phyloP scores from a whole-genome alignment of 2,888 invertebrate genomes.

The Microplitis manilae region DNA sequence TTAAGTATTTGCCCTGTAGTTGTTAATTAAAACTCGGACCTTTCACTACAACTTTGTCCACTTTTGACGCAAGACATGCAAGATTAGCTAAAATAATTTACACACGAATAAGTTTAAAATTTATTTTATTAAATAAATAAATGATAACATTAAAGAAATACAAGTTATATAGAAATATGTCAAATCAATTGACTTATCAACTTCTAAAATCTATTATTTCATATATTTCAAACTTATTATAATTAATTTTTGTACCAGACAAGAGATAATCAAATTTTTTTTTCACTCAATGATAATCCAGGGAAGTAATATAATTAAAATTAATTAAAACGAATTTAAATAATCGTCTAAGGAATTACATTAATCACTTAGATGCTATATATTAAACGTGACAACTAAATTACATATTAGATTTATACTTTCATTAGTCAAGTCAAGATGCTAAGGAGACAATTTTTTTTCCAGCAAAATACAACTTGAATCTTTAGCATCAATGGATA shows the following conservation, averaged over 20 bases:
- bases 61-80: too few relatives aligned
- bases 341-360: too few relatives aligned
- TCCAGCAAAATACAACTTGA: slow-evolving; percentile 52
- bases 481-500: slow-evolving; percentile 49
- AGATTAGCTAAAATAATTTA: too few relatives aligned
- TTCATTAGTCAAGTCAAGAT: slow-evolving; percentile 46
- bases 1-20: too few relatives aligned
- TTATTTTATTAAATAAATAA: neutral
- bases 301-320: too few relatives aligned
- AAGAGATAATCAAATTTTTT: neutral
- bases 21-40: too few relatives aligned
- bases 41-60: too few relatives aligned
- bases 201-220: neutral
- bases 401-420: slow-evolving; percentile 13
- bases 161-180: neutral
- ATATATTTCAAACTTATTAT: slow-evolving; percentile 17
- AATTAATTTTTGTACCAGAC: neutral
- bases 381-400: neutral
- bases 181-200: neutral
- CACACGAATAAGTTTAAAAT: neutral
- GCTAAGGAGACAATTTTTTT: slow-evolving; percentile 52
- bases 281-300: too few relatives aligned
- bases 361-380: too few relatives aligned
- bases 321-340: too few relatives aligned
- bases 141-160: neutral